Evolutionary conservation across 2,113 vertebrate species (phyloP), one percentile per base, ranked within the genome.

Genomic region (Zapornia atra): DNA sequence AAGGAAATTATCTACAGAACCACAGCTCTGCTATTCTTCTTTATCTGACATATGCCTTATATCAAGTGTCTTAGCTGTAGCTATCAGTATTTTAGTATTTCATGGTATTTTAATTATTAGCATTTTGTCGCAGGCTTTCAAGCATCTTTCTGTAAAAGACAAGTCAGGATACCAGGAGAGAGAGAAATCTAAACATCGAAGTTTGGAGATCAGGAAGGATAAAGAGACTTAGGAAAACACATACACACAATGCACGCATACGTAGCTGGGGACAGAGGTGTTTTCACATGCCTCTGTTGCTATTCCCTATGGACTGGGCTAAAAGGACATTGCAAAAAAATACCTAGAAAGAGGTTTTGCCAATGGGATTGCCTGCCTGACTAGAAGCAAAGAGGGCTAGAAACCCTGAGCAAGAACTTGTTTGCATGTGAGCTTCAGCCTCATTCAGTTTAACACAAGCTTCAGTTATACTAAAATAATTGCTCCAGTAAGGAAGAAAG

Each of bases 211-310:
- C 28, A 63, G 61, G 57, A 90, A 76, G 82, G 34, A 60, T 44
- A 87, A 34, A 38, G 3, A 61, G 24, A 22, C 31, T 57, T 40
- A 6, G 34, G 53, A 53, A 36, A 68, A 64, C 6, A 14, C 18
- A 54, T 8, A 15, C 12, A 29, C 22, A 51, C 50, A 28, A 2
- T 69, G 69, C 38, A 18, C 10, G 11, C 19, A 3, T 3, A 7
- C 3, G 10, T 10, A n/a, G 42, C 10, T n/a, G 28, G 1, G 6
- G 31, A 53, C 15, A 5, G 19, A 0, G 1, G 3, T 79, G 34
- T 63, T 84, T 38, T n/a, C 50, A 53, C 6, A 3, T 28, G 24
- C 51, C 31, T 46, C 40, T 40, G 14, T 7, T 68, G 36, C 42
- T 66, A 0, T 40, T 80, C 29, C 38, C 60, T 6, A 8, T 4